Percentiles rank a stretch among this genome's conserved stretches.
Conservation (phyloP, 2,888 invertebrate genomes). For the Drosophila nr. perissopoda region DNA sequence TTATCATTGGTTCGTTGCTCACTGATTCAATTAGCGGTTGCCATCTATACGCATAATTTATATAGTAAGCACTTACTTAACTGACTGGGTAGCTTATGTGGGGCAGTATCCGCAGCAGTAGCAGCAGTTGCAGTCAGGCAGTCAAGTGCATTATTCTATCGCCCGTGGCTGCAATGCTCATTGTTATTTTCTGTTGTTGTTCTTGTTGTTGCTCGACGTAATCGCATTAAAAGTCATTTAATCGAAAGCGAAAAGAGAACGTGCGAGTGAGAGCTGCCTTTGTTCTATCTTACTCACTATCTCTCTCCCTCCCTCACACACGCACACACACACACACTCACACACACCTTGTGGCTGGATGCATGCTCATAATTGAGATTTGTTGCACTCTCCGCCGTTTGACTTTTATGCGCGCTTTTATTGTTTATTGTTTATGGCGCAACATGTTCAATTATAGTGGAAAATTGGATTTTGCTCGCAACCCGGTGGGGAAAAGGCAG, state of each 20-base stretch:
- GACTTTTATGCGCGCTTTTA: conserved; percentile 73
- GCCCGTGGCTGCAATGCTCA: conserved; percentile 3
- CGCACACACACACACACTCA: conserved; percentile 19
- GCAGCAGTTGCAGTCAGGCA: conserved; percentile 16
- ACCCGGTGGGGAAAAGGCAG: conserved; percentile 24
- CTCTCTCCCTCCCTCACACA: background rate
- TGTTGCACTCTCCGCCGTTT: conserved; percentile 68
- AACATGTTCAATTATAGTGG: conserved; percentile 76
- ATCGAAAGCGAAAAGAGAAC: conserved; percentile 68
- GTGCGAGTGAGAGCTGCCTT: conserved; percentile 22
- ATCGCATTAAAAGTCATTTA: conserved; percentile 79
- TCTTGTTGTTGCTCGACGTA: conserved; percentile 43
- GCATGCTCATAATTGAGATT: conserved; percentile 74
- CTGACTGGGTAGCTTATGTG: conserved; percentile 35
- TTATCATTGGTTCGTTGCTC: conserved; percentile 48
- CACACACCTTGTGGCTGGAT: conserved; percentile 44
- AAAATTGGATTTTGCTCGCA: conserved; percentile 67
- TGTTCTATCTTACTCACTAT: conserved; percentile 2
- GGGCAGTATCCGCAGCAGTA: conserved; percentile 47
- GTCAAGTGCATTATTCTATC: conserved; percentile 65
- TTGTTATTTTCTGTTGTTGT: conserved; percentile 8
- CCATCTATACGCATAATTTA: conserved; percentile 58
- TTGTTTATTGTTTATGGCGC: conserved; percentile 75
- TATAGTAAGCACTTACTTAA: conserved; percentile 27
- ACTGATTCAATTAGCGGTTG: conserved; percentile 74